phyloP scores from a whole-genome alignment of 2,113 vertebrate genomes.

The Oceanites oceanicus region DNA sequence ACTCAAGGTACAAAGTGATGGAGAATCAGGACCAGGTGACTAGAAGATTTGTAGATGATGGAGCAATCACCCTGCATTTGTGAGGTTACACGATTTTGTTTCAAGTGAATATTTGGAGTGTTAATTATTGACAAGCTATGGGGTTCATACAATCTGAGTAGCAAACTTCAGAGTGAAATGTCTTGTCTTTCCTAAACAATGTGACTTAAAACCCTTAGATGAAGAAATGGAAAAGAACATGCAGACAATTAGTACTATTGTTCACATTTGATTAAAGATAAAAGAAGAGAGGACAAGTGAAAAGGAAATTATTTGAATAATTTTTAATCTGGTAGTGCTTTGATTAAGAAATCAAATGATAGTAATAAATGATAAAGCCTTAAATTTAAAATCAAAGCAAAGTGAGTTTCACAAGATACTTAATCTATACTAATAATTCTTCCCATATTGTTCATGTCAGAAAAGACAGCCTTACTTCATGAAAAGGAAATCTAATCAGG shows the following conservation, averaged over 20 bases:
- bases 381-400: background rate
- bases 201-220: background rate
- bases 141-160: background rate
- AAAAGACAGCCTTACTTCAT: background rate
- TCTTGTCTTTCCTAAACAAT: slow-evolving; percentile 3
- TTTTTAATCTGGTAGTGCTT: background rate
- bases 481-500: background rate
- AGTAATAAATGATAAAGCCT: background rate
- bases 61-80: slow-evolving; percentile 2
- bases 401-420: background rate
- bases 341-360: background rate
- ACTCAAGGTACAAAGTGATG: background rate
- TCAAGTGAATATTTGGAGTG: background rate
- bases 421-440: background rate
- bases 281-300: background rate
- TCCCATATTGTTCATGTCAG: background rate
- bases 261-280: slow-evolving; percentile 23
- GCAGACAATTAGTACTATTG: slow-evolving; percentile 14
- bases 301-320: background rate
- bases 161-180: background rate
- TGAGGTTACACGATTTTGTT: background rate
- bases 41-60: background rate
- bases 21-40: background rate
- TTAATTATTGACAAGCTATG: background rate
- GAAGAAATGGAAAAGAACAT: background rate